Percentiles rank a stretch among this genome's conserved stretches.
Evolutionary conservation across 2,113 vertebrate species (phyloP).

Genomic region (Emydura subglobosa): DNA sequence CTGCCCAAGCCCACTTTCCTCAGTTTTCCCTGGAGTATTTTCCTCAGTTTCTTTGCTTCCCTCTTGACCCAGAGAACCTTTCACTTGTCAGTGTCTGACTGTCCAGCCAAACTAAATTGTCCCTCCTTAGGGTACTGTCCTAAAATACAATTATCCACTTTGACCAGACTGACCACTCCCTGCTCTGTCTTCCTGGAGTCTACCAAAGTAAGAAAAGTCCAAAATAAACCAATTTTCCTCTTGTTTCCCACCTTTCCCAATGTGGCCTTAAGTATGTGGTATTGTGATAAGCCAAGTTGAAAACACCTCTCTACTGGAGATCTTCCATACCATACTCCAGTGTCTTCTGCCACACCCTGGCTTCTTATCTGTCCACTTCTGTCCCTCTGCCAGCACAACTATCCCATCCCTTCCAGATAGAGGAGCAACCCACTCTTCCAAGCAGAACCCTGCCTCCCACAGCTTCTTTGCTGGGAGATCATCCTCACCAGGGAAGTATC

Average conservation of each 20-base stretch:
- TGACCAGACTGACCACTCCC: conserved; percentile 3
- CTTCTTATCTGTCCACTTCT: too few relatives aligned
- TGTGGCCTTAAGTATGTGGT: not conserved
- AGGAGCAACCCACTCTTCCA: too few relatives aligned
- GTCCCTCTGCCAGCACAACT: too few relatives aligned
- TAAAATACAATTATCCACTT: not conserved
- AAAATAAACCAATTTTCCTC: not conserved
- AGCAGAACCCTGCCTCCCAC: too few relatives aligned
- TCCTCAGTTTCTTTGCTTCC: not conserved
- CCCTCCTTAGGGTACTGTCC: not conserved
- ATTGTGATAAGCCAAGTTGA: not conserved
- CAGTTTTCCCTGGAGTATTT: not conserved
- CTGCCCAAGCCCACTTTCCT: not conserved
- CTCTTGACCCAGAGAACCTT: not conserved
- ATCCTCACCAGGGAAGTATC: too few relatives aligned
- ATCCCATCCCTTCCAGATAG: too few relatives aligned
- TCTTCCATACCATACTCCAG: too few relatives aligned
- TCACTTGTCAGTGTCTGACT: not conserved
- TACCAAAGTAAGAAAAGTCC: not conserved
- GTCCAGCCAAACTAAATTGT: not conserved
- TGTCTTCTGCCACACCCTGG: too few relatives aligned
- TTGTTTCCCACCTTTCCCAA: not conserved
- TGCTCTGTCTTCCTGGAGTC: not conserved
- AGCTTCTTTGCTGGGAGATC: too few relatives aligned
- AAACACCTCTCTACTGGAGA: not conserved